Evolutionary conservation across 2,113 vertebrate genomes (phyloP).

Genomic region (Sapajus apella): DNA sequence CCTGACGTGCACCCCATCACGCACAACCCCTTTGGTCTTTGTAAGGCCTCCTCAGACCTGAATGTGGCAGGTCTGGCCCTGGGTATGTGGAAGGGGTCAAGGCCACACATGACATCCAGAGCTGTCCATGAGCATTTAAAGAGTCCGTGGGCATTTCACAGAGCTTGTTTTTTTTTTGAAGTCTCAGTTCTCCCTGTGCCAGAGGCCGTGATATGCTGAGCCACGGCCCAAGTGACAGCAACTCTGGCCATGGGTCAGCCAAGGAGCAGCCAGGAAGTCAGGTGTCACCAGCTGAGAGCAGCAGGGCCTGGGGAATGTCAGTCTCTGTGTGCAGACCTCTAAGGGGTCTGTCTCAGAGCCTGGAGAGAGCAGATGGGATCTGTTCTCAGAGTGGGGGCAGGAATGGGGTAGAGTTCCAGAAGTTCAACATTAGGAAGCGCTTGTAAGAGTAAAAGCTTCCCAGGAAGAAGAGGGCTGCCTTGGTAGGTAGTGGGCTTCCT

Average conservation of each 20-base stretch:
- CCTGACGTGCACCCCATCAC: neutral
- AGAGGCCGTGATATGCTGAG: neutral
- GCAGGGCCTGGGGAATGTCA: neutral
- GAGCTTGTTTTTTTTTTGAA: neutral
- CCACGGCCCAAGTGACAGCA: neutral
- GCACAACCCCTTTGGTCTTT: neutral
- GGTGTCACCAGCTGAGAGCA: neutral
- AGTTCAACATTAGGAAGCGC: neutral
- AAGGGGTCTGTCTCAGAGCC: neutral
- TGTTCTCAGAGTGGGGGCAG: too few species aligned
- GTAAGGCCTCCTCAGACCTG: neutral
- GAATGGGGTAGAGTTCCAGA: neutral
- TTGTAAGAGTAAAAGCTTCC: neutral
- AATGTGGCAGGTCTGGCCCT: neutral
- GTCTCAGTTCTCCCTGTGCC: neutral
- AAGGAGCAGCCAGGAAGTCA: neutral
- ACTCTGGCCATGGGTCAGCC: neutral
- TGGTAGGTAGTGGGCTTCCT: neutral
- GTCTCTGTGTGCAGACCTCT: neutral
- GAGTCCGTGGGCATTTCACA: neutral
- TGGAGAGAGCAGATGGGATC: neutral
- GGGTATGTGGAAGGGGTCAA: too few species aligned
- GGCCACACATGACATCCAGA: too few species aligned
- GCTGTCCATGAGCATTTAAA: neutral
- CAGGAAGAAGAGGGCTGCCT: neutral